Evolutionary conservation across 2,797 vertebrate genomes (phyloP).

Genomic region (Thalassophryne amazonica): DNA sequence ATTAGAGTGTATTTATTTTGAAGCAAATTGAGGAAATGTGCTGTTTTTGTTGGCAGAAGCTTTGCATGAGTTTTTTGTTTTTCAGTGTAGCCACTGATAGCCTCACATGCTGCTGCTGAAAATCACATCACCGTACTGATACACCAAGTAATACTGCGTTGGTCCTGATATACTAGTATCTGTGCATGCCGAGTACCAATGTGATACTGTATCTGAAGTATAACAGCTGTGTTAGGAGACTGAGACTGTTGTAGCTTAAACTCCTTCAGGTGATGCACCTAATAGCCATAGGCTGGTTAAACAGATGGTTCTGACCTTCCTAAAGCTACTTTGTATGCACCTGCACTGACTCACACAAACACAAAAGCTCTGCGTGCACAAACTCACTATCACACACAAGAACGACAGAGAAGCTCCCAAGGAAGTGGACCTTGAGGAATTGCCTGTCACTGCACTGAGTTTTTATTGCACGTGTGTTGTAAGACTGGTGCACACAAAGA

Average conservation of each 20-base stretch:
- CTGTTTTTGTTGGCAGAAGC: too few relatives aligned
- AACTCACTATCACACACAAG: neutral
- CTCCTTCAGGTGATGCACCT: slow-evolving; percentile 1
- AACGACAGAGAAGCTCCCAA: slow-evolving; percentile 39
- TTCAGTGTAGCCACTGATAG: too few relatives aligned
- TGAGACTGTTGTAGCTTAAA: slow-evolving; percentile 9
- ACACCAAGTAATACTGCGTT: too few relatives aligned
- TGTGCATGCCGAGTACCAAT: too few relatives aligned
- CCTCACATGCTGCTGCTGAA: too few relatives aligned
- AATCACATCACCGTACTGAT: too few relatives aligned
- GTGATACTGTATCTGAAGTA: neutral
- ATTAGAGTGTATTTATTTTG: too few relatives aligned
- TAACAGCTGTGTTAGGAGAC: neutral
- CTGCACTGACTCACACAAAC: neutral
- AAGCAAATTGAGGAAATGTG: too few relatives aligned
- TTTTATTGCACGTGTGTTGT: slow-evolving; percentile 10
- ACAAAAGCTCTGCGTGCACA: neutral
- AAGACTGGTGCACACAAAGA: slow-evolving; percentile 29
- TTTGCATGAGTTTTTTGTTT: too few relatives aligned
- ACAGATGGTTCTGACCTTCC: slow-evolving; percentile 47
- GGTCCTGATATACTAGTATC: too few relatives aligned
- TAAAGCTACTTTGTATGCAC: slow-evolving; percentile 29
- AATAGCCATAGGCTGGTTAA: slow-evolving; percentile 40
- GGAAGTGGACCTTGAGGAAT: slow-evolving; percentile 48
- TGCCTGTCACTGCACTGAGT: slow-evolving; percentile 36